Base-by-base conservation (phyloP, 2,113 vertebrate species). In the Tapirus terrestris region DNA sequence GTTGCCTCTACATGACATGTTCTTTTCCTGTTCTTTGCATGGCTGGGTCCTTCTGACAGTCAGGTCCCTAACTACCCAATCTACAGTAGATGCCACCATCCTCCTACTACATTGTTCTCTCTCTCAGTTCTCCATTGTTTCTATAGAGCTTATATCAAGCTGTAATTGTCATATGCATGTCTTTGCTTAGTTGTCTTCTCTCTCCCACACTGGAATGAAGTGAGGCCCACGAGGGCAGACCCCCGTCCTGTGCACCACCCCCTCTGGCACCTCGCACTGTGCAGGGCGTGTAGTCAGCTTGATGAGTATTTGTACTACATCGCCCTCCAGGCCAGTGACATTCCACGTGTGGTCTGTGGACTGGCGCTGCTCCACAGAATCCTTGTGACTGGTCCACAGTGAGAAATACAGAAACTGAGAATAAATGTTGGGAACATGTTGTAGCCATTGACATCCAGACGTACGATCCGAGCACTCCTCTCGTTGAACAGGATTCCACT, bases 201-300 rank as follows among this genome's bases (percentile, higher is more conserved):
- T 58, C 45, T 45, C 31, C 63, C 29, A 76, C 27, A 4, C 10
- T 33, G 8, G 33, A 70, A 61, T 17, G 18, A 63, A 56, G 53
- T 3, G 1, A 77, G 48, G 58, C 36, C 70, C 83, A 8, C 1
- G 3, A 25, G n/a, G 20, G 29, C 48, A 73, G 45, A 11, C 6
- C 4, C 10, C 14, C 48, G 14, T 84, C 61, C 83, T 27, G 2
- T 21, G 21, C 39, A 33, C 27, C 2, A 0, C 8, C 33, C 5
- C 27, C 3, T 51, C 43, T 1, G 9, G 23, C 1, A 33, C 43
- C 43, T 18, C 27, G 4, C 20, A 43, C 31, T 2, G 1, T 1
- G 3, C 89, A 75, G 23, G 6, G 48, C 5, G 1, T 0, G 0
- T 23, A 7, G 23, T 1, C 21, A 27, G 43, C 14, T 3, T 80